Conservation (phyloP, 2,113 vertebrate species). For the Macroglossus sobrinus region DNA sequence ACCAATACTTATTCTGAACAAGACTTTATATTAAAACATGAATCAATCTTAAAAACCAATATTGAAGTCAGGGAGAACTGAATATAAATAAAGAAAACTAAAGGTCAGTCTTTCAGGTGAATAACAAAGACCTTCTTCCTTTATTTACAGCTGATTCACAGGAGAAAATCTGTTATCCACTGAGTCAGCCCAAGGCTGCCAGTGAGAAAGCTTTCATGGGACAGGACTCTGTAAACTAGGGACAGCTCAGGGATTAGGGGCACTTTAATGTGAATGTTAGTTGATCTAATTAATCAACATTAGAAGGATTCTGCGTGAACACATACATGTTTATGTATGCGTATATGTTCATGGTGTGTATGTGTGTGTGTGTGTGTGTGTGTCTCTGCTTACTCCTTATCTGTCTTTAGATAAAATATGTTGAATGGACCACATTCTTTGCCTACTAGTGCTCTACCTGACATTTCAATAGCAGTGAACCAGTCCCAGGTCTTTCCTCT, state of each 20-base stretch:
- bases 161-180: slow-evolving; percentile 58
- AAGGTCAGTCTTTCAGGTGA: background rate
- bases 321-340: background rate
- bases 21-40: slow-evolving; percentile 27
- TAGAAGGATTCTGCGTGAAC: background rate
- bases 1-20: background rate
- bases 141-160: slow-evolving; percentile 52
- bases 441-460: background rate
- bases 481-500: background rate
- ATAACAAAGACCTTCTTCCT: slow-evolving; percentile 30
- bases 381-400: background rate
- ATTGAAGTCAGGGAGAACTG: slow-evolving; percentile 6
- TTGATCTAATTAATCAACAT: background rate
- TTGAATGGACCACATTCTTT: background rate
- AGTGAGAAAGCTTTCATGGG: slow-evolving; percentile 42
- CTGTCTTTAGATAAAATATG: background rate
- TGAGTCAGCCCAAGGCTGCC: slow-evolving; percentile 41
- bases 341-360: background rate
- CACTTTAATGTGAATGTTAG: slow-evolving; percentile 8
- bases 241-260: background rate
- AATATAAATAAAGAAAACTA: slow-evolving; percentile 38
- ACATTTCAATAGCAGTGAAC: background rate
- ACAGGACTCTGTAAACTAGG: background rate
- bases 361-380: no score
- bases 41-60: slow-evolving; percentile 5